phyloP scores from a whole-genome alignment of 2,888 invertebrate species.

The Clivina fossor region DNA sequence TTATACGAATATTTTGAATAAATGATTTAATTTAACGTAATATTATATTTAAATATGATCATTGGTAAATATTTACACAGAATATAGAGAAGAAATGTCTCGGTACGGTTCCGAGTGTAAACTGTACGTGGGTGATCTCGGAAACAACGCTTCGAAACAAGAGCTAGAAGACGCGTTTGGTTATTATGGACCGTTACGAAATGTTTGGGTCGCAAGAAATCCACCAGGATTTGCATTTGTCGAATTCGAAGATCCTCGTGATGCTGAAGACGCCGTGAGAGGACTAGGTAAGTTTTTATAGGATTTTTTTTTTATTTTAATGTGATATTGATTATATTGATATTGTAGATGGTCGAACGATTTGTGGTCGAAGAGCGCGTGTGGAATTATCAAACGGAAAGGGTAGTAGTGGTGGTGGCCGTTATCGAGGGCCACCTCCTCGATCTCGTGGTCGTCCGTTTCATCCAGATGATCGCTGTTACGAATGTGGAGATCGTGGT shows the following conservation, averaged over 20 bases:
- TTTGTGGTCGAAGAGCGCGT: conserved; percentile 86
- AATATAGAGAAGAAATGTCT: conserved; percentile 60
- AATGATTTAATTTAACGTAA: conserved; percentile 2
- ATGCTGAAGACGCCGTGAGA: conserved; percentile 88
- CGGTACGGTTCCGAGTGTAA: conserved; percentile 86
- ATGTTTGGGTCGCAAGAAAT: conserved; percentile 97
- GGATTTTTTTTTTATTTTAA: conserved; percentile 9
- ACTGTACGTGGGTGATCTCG: conserved; percentile 94
- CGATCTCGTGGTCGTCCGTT: conserved; percentile 71
- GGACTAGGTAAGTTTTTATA: conserved; percentile 44
- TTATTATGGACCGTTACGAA: conserved; percentile 87
- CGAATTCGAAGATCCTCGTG: conserved; percentile 89
- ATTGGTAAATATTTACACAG: conserved; percentile 1
- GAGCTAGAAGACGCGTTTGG: conserved; percentile 92
- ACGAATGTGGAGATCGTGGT: conserved; percentile 91
- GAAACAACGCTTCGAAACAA: conserved; percentile 87
- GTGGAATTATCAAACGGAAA: conserved; percentile 93
- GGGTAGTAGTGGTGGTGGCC: conserved; percentile 56
- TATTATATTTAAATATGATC: neutral
- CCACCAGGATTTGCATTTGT: conserved; percentile 95
- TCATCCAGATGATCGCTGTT: conserved; percentile 90
- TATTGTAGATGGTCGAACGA: conserved; percentile 70
- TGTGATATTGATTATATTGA: conserved; percentile 7
- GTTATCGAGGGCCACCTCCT: conserved; percentile 60
- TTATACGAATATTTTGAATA: neutral